Base-by-base conservation (phyloP, 2,797 vertebrate species). In the Channa striata region DNA sequence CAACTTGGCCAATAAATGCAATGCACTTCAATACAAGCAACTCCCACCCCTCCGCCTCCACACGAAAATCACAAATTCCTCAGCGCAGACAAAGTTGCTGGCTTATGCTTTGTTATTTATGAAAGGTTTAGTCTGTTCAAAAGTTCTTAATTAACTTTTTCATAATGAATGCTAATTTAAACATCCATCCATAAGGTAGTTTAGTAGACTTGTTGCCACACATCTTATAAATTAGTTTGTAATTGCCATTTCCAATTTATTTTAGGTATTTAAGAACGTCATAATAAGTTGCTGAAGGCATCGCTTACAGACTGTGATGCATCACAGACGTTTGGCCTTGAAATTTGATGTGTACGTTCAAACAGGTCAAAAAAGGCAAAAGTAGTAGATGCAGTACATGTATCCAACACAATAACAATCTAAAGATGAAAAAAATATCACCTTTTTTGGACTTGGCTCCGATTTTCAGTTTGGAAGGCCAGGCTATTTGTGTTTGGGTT, bases 371-470 rank as follows among this genome's bases (percentile, higher is more conserved):
- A 52, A 20, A 52, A 54, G 10, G 13, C 1, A 62, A 62, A 70
- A 72, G 2, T 34, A 64, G 16, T 20, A 8, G 0, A 70, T 37
- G 16, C 19, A 60, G 19, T 8, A 20, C 9, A 49, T 16, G 0
- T 5, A 42, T 43, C 2, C 7, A 48, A 7, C 11, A 10, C 14
- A 44, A 51, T 1, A 50, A 53, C 16, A 30, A 37, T 49, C 2
- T 51, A 5, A 39, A 53, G 14, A 57, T 21, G 13, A 12, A 20
- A 48, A 40, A 36, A 20, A 7, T 33, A 8, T 87, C 64, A 95
- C 94, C 94, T 92, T 95, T 95, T 90, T 95, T 95, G 61, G 94
- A 95, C 82, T 95, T 95, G 42, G 94, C 94, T 72, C 94, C 94
- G 3, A 95, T 95, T 87, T 95, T 95, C 51, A 95, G 84, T 81